Percentiles rank a stretch among this genome's conserved stretches.
These are phyloP conservation scores for Arctopsyche grandis DNA, from an alignment of 1,140 invertebrate species.

Conservation along the genomic window DNA sequence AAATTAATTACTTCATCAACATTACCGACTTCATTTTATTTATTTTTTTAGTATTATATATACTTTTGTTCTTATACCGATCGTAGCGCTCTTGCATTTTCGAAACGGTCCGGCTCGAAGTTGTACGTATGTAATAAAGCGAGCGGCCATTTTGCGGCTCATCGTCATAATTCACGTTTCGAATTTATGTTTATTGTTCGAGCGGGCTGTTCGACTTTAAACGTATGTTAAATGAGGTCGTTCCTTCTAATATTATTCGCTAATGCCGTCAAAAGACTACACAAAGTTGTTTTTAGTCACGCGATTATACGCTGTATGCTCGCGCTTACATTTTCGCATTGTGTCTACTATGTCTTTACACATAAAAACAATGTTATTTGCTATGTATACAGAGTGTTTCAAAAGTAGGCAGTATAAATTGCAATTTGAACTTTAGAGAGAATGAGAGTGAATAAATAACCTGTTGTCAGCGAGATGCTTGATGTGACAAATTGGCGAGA, in stretches of 20 bases:
- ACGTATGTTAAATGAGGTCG: slow-evolving; percentile 34
- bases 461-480: too few relatives aligned
- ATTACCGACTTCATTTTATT: background rate
- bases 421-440: too few relatives aligned
- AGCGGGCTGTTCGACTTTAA: slow-evolving; percentile 19
- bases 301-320: slow-evolving; percentile 1
- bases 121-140: background rate
- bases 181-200: slow-evolving; percentile 35
- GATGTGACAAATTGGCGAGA: too few relatives aligned
- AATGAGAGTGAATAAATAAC: too few relatives aligned
- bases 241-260: slow-evolving; percentile 32
- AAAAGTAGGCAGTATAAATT: background rate
- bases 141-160: slow-evolving; percentile 15
- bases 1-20: slow-evolving; percentile 31
- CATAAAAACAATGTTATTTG: too few relatives aligned
- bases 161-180: slow-evolving; percentile 22
- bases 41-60: too few relatives aligned
- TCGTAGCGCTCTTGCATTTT: too few relatives aligned
- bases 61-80: too few relatives aligned
- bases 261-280: slow-evolving; percentile 24
- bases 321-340: background rate
- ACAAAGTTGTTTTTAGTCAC: background rate
- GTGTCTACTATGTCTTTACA: too few relatives aligned
- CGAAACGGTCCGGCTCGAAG: background rate
- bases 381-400: background rate